Evolutionary conservation across 1,140 invertebrate species (phyloP), one percentile per base, ranked within the genome.

Genomic region (Tetraneura akinire): DNA sequence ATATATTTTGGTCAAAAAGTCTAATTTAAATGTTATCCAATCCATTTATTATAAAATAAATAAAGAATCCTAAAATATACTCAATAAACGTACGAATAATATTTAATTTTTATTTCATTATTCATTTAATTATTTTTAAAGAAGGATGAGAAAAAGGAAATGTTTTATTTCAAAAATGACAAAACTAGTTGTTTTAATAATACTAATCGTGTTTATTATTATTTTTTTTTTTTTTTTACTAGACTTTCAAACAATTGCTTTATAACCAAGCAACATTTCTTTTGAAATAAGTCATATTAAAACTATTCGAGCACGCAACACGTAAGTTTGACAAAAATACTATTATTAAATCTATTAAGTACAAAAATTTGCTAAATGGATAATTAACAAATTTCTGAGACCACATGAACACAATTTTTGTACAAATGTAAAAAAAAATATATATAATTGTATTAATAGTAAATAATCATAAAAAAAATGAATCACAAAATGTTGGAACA

Each of bases 331-430:
- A 60, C 57, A 78, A 78, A 37, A 60, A 78, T 51, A 49, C 26
- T 78, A 78, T 21, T 78, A 78, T 70, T 68, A 68, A 47, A 70
- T 23, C 73, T 78, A 78, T 78, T 78, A 78, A 78, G 73, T 78
- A 78, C 73, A 78, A 78, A 78, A 78, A 78, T 78, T 78, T 78
- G 73, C 73, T 78, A 78, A 45, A 78, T 26, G 29, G 51, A 78
- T 78, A 78, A 55, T 78, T 78, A 78, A 78, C 73, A 78, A 78
- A 78, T 78, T 78, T 78, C 73, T 78, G 73, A 78, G 73, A 78
- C 73, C 73, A 78, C 6, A 62, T 78, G 73, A 78, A 78, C 73
- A 78, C 73, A 78, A 78, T 78, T 74, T 74, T 78, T 78, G 73
- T 78, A 78, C 73, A 78, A 78, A 57, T 78, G 55, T 78, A 78